Percentiles rank a stretch among this genome's conserved stretches.
phyloP scores from a whole-genome alignment of 2,113 vertebrate genomes.

The Rhineura floridana region DNA sequence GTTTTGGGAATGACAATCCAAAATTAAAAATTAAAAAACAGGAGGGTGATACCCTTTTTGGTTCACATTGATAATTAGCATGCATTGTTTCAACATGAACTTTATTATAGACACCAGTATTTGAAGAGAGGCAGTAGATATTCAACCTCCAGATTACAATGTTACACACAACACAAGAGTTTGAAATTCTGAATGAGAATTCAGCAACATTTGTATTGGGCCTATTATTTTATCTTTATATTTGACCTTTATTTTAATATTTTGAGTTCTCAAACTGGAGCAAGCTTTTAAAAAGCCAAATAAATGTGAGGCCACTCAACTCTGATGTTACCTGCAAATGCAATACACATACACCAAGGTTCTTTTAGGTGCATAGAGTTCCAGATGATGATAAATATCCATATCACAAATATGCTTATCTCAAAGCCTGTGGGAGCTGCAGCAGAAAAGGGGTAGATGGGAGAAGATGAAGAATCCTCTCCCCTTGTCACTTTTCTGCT shows the following conservation, averaged over 20 bases:
- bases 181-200: background rate
- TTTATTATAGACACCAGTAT: background rate
- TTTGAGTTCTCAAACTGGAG: background rate
- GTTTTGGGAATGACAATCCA: background rate
- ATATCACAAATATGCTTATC: background rate
- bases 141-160: background rate
- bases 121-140: background rate
- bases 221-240: background rate
- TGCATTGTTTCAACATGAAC: background rate
- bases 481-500: background rate
- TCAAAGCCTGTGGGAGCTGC: background rate
- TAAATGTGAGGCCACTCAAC: background rate
- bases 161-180: background rate
- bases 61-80: background rate
- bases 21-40: background rate
- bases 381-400: background rate
- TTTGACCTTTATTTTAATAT: background rate
- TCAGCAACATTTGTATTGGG: background rate
- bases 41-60: background rate
- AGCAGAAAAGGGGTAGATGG: background rate
- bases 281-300: background rate
- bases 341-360: no score
- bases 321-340: background rate
- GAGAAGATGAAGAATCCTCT: background rate
- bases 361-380: no score